phyloP scores from a whole-genome alignment of 2,888 invertebrate species.

The Nineta flava region DNA sequence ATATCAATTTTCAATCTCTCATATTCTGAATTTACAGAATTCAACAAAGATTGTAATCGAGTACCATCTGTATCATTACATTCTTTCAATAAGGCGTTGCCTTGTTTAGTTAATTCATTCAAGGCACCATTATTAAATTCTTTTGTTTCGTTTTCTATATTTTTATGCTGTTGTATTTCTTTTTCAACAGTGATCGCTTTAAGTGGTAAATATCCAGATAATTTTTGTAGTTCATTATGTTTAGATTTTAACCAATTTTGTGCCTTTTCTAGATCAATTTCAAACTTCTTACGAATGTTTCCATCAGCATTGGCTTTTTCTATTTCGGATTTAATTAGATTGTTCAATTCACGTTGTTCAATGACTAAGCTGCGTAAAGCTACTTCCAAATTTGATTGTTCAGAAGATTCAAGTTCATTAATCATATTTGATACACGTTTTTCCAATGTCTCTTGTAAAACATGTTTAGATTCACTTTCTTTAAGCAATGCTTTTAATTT shows the following conservation, averaged over 20 bases:
- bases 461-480: slow-evolving; percentile 72
- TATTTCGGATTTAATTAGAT: slow-evolving; percentile 55
- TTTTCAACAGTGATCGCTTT: slow-evolving; percentile 68
- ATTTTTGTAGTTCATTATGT: slow-evolving; percentile 56
- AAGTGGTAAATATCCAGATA: slow-evolving; percentile 63
- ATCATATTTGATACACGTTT: slow-evolving; percentile 72
- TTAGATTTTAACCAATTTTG: slow-evolving; percentile 68
- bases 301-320: slow-evolving; percentile 51
- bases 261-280: slow-evolving; percentile 61
- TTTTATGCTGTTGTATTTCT: slow-evolving; percentile 59
- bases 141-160: slow-evolving; percentile 58
- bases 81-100: slow-evolving; percentile 60
- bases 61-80: slow-evolving; percentile 56
- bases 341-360: slow-evolving; percentile 59
- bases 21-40: slow-evolving; percentile 55
- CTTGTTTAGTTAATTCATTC: slow-evolving; percentile 59
- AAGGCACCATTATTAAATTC: slow-evolving; percentile 61
- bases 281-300: slow-evolving; percentile 59
- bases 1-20: slow-evolving; percentile 56
- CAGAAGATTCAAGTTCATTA: slow-evolving; percentile 69
- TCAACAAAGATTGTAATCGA: slow-evolving; percentile 45
- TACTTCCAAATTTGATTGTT: slow-evolving; percentile 62
- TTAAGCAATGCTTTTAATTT: slow-evolving; percentile 57
- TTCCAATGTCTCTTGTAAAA: slow-evolving; percentile 65
- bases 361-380: slow-evolving; percentile 52